A percentile compares a stretch with the other conserved stretches of the same genome.
Evolutionary conservation across 1,140 invertebrate species (phyloP).

Genomic region (Semibalanus balanoides): DNA sequence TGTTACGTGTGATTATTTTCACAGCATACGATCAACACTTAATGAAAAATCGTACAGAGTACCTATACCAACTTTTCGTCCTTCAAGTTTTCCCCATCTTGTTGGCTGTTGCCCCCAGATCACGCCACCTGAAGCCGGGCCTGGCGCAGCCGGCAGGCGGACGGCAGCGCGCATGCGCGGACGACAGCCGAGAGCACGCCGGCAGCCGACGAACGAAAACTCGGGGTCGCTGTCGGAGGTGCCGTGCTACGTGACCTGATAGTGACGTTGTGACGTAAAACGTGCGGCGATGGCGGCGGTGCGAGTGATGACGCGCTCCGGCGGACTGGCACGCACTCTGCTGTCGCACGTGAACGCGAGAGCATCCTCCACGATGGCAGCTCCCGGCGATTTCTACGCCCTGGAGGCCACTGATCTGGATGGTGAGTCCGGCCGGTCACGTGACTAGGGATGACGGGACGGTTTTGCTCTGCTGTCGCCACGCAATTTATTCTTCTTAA

Average conservation of each 20-base stretch:
- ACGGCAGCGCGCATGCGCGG: not conserved
- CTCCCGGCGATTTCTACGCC: not conserved
- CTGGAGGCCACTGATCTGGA: not conserved
- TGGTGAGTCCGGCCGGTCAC: not conserved
- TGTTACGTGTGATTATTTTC: too few species aligned
- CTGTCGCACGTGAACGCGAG: not conserved
- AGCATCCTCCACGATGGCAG: not conserved
- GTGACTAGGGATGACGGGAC: too few species aligned
- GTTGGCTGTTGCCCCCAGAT: too few species aligned
- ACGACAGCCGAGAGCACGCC: not conserved
- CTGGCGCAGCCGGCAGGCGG: too few species aligned
- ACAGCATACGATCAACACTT: too few species aligned
- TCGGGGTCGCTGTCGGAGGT: not conserved
- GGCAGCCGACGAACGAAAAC: too few species aligned
- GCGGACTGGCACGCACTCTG: not conserved
- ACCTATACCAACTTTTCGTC: too few species aligned
- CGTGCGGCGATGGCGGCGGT: not conserved
- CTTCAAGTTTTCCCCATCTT: too few species aligned
- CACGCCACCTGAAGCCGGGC: too few species aligned
- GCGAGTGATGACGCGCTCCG: not conserved
- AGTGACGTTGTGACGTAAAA: not conserved
- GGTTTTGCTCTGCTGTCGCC: too few species aligned
- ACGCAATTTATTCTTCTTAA: too few species aligned
- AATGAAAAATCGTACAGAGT: too few species aligned
- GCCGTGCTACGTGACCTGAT: not conserved